Evolutionary conservation across 2,113 vertebrate genomes (phyloP).

Genomic region (Blennius ocellaris): DNA sequence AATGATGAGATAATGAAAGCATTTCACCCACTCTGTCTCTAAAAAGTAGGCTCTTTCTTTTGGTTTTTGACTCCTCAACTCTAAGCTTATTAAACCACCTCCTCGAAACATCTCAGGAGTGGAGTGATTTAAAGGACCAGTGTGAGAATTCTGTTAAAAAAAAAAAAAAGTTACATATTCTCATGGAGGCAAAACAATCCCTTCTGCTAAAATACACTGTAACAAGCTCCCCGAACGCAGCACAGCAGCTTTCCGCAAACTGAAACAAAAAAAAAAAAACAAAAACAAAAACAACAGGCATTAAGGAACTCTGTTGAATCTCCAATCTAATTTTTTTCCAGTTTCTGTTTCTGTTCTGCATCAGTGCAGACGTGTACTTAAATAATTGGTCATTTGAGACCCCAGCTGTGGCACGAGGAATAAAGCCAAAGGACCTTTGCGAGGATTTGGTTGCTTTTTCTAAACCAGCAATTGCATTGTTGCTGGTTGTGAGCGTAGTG

Average conservation of each 20-base stretch:
- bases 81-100: neutral
- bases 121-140: neutral
- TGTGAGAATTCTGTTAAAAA: constrained; percentile 26
- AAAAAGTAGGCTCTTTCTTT: neutral
- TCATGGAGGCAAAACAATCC: constrained; percentile 7
- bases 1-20: no score
- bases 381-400: constrained; percentile 43
- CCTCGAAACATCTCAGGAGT: neutral
- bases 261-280: neutral
- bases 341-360: constrained; percentile 20
- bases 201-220: constrained; percentile 26
- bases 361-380: constrained; percentile 7
- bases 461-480: constrained; percentile 16
- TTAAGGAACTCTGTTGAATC: constrained; percentile 20
- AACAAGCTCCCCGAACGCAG: constrained; percentile 52
- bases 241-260: constrained; percentile 25
- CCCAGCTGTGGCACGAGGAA: constrained; percentile 21
- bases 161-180: constrained; percentile 5
- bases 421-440: constrained; percentile 41
- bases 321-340: constrained; percentile 7
- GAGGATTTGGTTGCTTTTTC: constrained; percentile 24
- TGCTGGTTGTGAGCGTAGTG: constrained; percentile 37
- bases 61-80: neutral
- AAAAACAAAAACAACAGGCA: constrained; percentile 33
- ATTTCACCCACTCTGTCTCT: neutral